Evolutionary conservation across 1,140 invertebrate genomes (phyloP).

Genomic region (Lordiphosa clarofinis): DNA sequence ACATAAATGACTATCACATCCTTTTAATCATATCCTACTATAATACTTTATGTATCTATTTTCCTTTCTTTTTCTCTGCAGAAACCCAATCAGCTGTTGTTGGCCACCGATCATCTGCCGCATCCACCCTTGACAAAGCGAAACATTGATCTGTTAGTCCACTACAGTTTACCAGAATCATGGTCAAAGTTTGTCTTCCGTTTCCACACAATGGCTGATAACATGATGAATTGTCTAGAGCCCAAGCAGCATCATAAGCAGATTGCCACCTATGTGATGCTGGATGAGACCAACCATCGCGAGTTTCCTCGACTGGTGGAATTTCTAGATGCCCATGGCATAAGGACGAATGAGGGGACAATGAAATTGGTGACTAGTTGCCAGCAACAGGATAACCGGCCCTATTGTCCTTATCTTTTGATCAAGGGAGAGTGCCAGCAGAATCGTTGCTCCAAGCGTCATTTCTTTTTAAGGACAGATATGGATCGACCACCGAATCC

Average conservation of each 20-base stretch:
- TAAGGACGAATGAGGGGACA: conserved; percentile 3
- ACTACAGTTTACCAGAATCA: conserved; percentile 33
- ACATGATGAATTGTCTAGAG: conserved; percentile 29
- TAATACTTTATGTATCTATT: no score
- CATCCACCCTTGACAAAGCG: neutral
- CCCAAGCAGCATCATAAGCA: no score
- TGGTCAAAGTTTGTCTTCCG: conserved; percentile 40
- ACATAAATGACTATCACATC: no score
- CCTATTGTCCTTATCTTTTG: conserved; percentile 14
- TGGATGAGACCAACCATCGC: conserved; percentile 28
- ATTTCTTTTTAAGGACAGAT: conserved; percentile 18
- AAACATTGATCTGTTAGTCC: conserved; percentile 39
- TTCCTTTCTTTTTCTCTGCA: neutral
- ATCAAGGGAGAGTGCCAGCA: conserved; percentile 18
- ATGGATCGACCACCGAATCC: neutral
- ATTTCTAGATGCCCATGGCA: conserved; percentile 24
- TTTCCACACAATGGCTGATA: conserved; percentile 29
- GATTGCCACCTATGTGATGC: conserved; percentile 20
- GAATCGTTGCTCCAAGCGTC: conserved; percentile 24
- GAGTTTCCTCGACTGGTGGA: conserved; percentile 16
- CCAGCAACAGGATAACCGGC: neutral
- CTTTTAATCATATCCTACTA: neutral
- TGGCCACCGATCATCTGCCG: conserved; percentile 20
- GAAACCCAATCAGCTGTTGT: conserved; percentile 25
- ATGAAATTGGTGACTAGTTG: conserved; percentile 5